Conservation (phyloP, 1,140 invertebrate genomes). For the Ladona fulva region DNA sequence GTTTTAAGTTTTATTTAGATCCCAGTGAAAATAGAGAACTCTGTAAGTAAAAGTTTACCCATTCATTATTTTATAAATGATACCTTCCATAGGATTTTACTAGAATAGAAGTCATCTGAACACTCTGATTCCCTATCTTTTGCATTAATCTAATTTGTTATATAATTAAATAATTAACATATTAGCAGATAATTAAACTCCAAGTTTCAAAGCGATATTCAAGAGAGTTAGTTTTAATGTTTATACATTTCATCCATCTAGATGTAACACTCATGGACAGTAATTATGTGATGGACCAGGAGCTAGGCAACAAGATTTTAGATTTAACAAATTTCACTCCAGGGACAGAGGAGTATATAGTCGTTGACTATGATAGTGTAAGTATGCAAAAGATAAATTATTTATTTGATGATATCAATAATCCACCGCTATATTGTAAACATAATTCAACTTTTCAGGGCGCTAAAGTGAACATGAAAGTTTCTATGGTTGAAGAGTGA, state of each 20-base stretch:
- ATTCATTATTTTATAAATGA: neutral
- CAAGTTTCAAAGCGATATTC: neutral
- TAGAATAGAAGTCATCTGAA: neutral
- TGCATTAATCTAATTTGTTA: neutral
- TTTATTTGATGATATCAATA: too few relatives aligned
- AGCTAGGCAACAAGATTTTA: neutral
- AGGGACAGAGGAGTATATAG: neutral
- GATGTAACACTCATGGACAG: neutral
- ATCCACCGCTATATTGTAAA: neutral
- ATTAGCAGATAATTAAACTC: neutral
- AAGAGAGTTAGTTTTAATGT: neutral
- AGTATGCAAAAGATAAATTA: neutral
- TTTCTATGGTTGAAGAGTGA: slow-evolving; percentile 12
- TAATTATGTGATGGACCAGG: neutral
- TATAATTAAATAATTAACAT: neutral
- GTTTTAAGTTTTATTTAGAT: slow-evolving; percentile 37
- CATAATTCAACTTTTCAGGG: slow-evolving; percentile 16
- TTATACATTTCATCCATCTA: neutral
- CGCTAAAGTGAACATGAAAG: neutral
- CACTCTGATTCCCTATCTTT: neutral
- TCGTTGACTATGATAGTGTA: neutral
- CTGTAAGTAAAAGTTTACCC: neutral
- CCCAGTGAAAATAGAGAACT: slow-evolving; percentile 18
- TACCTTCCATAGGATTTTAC: neutral
- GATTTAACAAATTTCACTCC: neutral